Percentiles rank a stretch among this genome's conserved stretches.
Evolutionary conservation across 2,888 invertebrate genomes (phyloP).

Genomic region (Adineta ricciae): DNA sequence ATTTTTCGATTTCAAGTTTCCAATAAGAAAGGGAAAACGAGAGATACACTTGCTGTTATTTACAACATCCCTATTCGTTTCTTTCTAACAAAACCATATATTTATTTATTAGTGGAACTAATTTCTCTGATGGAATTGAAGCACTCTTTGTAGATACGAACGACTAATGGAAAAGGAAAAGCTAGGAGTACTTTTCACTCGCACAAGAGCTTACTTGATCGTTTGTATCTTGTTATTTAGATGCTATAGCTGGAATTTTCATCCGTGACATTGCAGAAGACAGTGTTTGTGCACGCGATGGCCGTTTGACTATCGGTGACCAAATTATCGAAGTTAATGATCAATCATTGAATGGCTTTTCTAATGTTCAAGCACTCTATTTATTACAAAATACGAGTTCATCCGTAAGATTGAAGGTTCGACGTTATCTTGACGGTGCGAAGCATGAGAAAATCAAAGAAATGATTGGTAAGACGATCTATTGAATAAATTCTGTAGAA

Average conservation of each 20-base stretch:
- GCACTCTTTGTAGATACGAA: neutral
- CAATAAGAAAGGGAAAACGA: neutral
- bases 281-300: conserved; percentile 56
- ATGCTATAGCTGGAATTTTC: neutral
- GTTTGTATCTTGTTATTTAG: neutral
- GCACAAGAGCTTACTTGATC: neutral
- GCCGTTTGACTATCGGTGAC: conserved; percentile 77
- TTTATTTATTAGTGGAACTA: neutral
- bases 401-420: neutral
- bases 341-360: conserved; percentile 67
- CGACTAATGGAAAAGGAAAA: too few relatives aligned
- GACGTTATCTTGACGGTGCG: conserved; percentile 11
- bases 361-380: conserved; percentile 11
- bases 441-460: conserved; percentile 20
- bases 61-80: neutral
- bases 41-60: neutral
- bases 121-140: neutral
- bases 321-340: conserved; percentile 79
- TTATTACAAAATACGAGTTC: conserved; percentile 15
- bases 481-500: too few relatives aligned
- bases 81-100: neutral
- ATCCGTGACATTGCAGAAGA: neutral
- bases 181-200: neutral
- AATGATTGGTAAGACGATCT: neutral
- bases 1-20: neutral